Conservation (phyloP, 2,888 invertebrate species). For the Euzophera pinguis region DNA sequence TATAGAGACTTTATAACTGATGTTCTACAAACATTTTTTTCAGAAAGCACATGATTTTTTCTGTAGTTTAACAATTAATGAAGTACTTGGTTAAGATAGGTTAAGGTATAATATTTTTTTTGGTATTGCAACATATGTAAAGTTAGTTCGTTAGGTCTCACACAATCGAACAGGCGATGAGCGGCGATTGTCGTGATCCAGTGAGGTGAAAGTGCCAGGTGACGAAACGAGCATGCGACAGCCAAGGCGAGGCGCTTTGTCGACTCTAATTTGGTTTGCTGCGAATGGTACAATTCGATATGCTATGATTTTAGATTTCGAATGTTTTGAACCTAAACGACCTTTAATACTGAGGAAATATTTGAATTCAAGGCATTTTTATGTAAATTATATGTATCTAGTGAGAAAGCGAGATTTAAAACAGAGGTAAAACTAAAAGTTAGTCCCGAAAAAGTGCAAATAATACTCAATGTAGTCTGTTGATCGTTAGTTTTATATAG, state of each 20-base stretch:
- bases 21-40: no score
- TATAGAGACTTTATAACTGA: no score
- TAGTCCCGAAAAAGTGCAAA: no score
- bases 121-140: slow-evolving; percentile 3
- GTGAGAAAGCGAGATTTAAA: no score
- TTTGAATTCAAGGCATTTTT: no score
- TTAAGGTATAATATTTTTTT: neutral
- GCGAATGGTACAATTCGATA: slow-evolving; percentile 28
- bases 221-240: slow-evolving; percentile 41
- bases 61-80: neutral
- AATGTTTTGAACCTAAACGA: neutral
- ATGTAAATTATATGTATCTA: no score
- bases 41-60: neutral
- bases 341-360: no score
- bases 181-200: slow-evolving; percentile 18
- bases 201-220: slow-evolving; percentile 54
- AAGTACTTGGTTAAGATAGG: neutral
- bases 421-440: no score
- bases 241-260: slow-evolving; percentile 51
- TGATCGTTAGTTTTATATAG: no score
- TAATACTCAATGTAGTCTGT: no score
- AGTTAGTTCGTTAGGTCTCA: slow-evolving; percentile 5
- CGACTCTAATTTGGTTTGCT: slow-evolving; percentile 50
- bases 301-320: slow-evolving; percentile 14
- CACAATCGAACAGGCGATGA: slow-evolving; percentile 14